Conservation (phyloP, 2,113 vertebrate species). For the Vulpes ferrilata region DNA sequence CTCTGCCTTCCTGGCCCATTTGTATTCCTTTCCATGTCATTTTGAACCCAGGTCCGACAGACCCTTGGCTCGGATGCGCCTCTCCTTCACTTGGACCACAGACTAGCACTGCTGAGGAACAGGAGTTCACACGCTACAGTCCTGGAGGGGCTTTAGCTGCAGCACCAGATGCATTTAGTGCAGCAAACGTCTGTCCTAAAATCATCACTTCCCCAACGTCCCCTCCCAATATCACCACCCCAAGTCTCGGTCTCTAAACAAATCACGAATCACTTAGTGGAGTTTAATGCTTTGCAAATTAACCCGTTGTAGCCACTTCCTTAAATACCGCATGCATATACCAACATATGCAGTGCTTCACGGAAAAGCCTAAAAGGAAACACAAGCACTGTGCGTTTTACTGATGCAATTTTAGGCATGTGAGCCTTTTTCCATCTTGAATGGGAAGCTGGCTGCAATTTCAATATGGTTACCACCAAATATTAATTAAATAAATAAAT, state of each 20-base stretch:
- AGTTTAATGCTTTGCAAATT: conserved; percentile 64
- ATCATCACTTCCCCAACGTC: conserved; percentile 25
- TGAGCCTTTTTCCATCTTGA: conserved; percentile 45
- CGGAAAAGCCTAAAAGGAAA: not conserved
- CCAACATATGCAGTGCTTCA: not conserved
- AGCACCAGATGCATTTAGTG: conserved; percentile 34
- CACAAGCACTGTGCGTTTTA: conserved; percentile 5
- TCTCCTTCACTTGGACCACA: conserved; percentile 48
- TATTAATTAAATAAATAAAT: conserved; percentile 70
- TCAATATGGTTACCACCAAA: conserved; percentile 68
- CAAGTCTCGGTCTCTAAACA: not conserved
- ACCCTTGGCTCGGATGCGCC: not conserved
- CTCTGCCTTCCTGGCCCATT: not conserved
- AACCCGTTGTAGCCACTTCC: not conserved
- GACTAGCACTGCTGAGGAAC: conserved; percentile 24
- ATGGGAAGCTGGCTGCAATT: conserved; percentile 35
- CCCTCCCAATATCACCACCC: not conserved
- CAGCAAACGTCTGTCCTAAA: conserved; percentile 16
- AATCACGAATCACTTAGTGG: conserved; percentile 45
- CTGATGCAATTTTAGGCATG: conserved; percentile 43
- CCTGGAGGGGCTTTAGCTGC: not conserved
- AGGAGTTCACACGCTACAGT: not conserved
- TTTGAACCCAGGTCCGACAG: not conserved
- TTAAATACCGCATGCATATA: not conserved
- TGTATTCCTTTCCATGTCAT: not conserved